Conservation (phyloP, 2,888 invertebrate species). For the Sarcophaga carnaria region DNA sequence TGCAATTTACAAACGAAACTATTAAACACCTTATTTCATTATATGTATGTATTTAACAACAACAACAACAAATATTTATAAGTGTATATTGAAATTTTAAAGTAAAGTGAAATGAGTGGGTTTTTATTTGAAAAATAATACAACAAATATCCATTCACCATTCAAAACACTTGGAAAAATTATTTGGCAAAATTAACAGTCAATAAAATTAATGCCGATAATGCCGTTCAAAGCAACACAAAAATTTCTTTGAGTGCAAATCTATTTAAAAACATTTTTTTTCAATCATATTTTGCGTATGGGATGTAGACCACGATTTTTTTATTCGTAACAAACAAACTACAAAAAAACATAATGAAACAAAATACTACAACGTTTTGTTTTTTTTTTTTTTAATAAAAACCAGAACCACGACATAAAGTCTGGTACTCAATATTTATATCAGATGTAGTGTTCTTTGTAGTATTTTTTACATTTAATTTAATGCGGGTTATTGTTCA, state of each 20-base stretch:
- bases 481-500: conserved; percentile 48
- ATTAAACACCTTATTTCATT: conserved; percentile 1
- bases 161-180: conserved; percentile 55
- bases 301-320: conserved; percentile 65
- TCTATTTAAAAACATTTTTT: conserved; percentile 21
- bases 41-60: too few relatives aligned
- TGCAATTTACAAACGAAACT: too few relatives aligned
- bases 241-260: conserved; percentile 29
- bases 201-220: not conserved
- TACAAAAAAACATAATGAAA: not conserved
- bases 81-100: not conserved
- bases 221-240: not conserved
- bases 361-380: too few relatives aligned
- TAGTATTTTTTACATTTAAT: conserved; percentile 24
- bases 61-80: too few relatives aligned
- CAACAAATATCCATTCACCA: conserved; percentile 41
- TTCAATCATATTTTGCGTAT: conserved; percentile 41
- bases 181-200: not conserved
- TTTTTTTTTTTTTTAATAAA: not conserved
- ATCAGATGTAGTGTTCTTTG: conserved; percentile 42
- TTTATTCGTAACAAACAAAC: conserved; percentile 34
- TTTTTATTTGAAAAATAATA: conserved; percentile 39
- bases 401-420: conserved; percentile 57
- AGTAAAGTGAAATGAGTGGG: conserved; percentile 21
- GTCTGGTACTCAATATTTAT: conserved; percentile 57